These are phyloP conservation scores for Lottia gigantea DNA, from an alignment of 2,888 invertebrate genomes.

Conservation along the genomic window DNA sequence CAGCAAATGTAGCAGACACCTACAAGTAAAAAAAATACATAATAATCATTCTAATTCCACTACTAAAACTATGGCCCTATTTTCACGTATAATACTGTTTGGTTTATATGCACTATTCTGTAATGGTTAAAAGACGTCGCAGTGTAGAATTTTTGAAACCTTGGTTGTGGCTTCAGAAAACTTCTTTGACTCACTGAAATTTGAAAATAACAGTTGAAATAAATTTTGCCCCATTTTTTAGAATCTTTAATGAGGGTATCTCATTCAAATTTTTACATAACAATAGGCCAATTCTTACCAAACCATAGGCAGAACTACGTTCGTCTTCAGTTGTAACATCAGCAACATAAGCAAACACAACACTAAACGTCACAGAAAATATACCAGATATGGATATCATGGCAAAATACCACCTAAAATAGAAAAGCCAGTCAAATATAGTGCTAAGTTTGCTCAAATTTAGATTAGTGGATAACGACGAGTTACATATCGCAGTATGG, in stretches of 20 bases:
- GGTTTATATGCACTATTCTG: no score
- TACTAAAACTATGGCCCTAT: no score
- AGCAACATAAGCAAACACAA: conserved; percentile 99
- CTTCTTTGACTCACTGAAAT: background rate
- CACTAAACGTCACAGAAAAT: conserved; percentile 98
- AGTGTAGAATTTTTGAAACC: no score
- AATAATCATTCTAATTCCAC: conserved; percentile 78
- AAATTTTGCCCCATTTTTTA: background rate
- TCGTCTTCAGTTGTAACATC: conserved; percentile 98
- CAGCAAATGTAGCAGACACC: conserved; percentile 98
- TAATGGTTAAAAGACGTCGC: no score
- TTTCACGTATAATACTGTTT: no score
- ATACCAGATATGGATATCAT: conserved; percentile 99
- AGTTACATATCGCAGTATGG: no score
- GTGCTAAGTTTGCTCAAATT: no score
- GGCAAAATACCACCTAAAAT: conserved; percentile 92
- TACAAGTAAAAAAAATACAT: conserved; percentile 37
- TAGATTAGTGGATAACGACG: no score
- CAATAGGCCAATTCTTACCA: conserved; percentile 73
- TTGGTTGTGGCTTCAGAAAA: no score
- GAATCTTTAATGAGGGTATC: no score
- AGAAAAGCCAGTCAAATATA: background rate
- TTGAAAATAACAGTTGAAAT: background rate
- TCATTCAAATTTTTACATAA: background rate
- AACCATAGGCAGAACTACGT: conserved; percentile 92